These are phyloP conservation scores for Gobius niger DNA, from an alignment of 2,113 vertebrate species.

Conservation along the genomic window DNA sequence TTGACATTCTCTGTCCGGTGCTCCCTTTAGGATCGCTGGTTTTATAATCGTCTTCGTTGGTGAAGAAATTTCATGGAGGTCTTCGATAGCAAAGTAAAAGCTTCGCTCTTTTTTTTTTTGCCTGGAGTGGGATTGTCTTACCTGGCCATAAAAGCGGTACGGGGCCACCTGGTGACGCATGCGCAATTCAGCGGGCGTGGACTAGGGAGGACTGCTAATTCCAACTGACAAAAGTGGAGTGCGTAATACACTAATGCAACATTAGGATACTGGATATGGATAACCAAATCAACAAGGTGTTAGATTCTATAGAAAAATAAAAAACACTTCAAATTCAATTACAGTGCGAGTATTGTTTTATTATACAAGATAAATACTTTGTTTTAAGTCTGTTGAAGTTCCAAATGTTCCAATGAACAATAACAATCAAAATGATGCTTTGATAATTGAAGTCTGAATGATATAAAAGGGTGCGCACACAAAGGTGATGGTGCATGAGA, in stretches of 20 bases:
- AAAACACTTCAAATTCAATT: no score
- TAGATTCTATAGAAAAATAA: no score
- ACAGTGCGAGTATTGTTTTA: no score
- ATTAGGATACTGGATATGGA: no score
- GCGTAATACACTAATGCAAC: background rate
- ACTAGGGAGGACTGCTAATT: slow-evolving; percentile 47
- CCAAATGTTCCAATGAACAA: no score
- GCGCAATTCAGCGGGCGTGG: slow-evolving; percentile 84
- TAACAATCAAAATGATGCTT: no score
- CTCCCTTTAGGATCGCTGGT: slow-evolving; percentile 41
- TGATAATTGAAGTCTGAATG: background rate
- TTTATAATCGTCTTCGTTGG: slow-evolving; percentile 47
- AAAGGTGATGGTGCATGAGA: slow-evolving; percentile 57
- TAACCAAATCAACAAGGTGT: no score
- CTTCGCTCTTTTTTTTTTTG: slow-evolving; percentile 79
- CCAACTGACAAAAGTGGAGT: slow-evolving; percentile 36
- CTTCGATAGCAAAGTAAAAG: slow-evolving; percentile 81
- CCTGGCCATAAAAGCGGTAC: slow-evolving; percentile 91
- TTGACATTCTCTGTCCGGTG: slow-evolving; percentile 84
- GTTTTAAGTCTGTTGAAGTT: no score
- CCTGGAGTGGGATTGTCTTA: slow-evolving; percentile 87
- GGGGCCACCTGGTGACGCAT: slow-evolving; percentile 87
- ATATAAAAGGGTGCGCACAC: slow-evolving; percentile 51
- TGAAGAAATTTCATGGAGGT: slow-evolving; percentile 80
- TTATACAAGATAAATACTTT: no score